Evolutionary conservation across 2,888 invertebrate species (phyloP).

Genomic region (Spodoptera picta): DNA sequence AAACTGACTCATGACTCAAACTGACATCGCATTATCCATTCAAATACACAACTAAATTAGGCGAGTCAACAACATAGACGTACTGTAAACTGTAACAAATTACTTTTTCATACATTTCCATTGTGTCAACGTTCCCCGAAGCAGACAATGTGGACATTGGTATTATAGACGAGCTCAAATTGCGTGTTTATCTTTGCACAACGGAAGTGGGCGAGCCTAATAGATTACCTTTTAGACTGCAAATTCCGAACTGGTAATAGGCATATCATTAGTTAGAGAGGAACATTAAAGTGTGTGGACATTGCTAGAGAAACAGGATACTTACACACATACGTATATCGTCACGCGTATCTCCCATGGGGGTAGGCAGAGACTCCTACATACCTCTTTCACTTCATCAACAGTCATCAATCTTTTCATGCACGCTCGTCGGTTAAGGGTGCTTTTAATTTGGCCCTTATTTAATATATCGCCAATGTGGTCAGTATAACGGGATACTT

Average conservation of each 20-base stretch:
- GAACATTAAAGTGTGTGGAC: not conserved
- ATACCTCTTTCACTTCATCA: no score
- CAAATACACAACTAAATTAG: not conserved
- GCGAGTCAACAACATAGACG: conserved; percentile 2
- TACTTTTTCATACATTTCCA: conserved; percentile 26
- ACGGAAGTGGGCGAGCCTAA: conserved; percentile 71
- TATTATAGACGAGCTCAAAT: conserved; percentile 35
- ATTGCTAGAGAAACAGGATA: not conserved
- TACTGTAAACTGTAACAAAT: conserved; percentile 13
- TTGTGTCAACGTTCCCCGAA: conserved; percentile 37
- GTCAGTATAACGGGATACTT: not conserved
- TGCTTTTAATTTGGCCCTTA: no score
- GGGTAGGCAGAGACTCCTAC: no score
- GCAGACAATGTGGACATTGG: conserved; percentile 35
- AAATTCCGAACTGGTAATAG: conserved; percentile 5
- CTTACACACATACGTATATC: no score
- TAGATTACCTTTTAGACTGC: conserved; percentile 51
- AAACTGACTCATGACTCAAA: not conserved
- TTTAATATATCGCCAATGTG: no score
- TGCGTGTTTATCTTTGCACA: conserved; percentile 63
- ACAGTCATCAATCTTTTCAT: no score
- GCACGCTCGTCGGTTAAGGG: no score
- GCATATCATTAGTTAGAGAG: conserved; percentile 9
- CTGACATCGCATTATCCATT: not conserved
- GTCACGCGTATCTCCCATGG: no score